phyloP scores from a whole-genome alignment of 2,888 invertebrate species.

The Portevinia maculata region DNA sequence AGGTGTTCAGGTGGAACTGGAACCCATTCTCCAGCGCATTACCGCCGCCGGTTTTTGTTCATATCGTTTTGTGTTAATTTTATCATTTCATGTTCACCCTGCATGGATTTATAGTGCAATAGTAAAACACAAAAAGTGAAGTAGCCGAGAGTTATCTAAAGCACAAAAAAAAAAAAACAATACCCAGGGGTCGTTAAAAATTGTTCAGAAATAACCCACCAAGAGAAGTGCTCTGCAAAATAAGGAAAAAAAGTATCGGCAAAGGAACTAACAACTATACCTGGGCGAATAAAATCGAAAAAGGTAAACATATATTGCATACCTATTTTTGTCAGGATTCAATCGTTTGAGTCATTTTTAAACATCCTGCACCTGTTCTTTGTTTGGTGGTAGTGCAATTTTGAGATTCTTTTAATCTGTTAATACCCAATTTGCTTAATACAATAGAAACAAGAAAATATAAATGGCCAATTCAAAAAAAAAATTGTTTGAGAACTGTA shows the following conservation, averaged over 20 bases:
- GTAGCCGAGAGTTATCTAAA: slow-evolving; percentile 27
- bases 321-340: too few relatives aligned
- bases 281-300: neutral
- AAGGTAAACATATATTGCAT: slow-evolving; percentile 1
- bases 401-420: too few relatives aligned
- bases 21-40: slow-evolving; percentile 23
- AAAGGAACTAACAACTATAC: neutral
- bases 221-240: slow-evolving; percentile 24
- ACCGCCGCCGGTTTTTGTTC: slow-evolving; percentile 36
- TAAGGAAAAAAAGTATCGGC: neutral
- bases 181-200: slow-evolving; percentile 7
- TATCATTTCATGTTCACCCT: slow-evolving; percentile 31
- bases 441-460: too few relatives aligned
- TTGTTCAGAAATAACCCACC: slow-evolving; percentile 1
- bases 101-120: slow-evolving; percentile 13
- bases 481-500: too few relatives aligned
- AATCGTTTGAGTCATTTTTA: too few relatives aligned
- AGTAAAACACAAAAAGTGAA: slow-evolving; percentile 32
- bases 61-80: slow-evolving; percentile 43
- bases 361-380: too few relatives aligned
- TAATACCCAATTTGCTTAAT: too few relatives aligned
- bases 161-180: neutral
- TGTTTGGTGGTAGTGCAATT: too few relatives aligned
- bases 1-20: slow-evolving; percentile 16
- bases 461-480: too few relatives aligned